Evolutionary conservation across 1,140 invertebrate species (phyloP).

Genomic region (Pseudachorutes palmiensis): DNA sequence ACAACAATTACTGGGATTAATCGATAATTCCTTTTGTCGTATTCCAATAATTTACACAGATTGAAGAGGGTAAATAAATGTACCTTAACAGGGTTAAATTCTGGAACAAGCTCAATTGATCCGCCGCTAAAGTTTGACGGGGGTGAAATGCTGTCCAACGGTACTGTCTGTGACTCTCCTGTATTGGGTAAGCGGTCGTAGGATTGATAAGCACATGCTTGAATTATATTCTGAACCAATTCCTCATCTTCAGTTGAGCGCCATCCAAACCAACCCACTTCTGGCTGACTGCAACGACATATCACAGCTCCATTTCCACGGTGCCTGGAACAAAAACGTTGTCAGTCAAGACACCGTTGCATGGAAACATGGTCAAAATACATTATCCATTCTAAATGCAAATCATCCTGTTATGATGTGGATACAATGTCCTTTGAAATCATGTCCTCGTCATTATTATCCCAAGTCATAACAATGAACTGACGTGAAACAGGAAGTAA

Average conservation of each 20-base stretch:
- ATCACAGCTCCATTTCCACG: conserved; percentile 81
- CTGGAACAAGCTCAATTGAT: conserved; percentile 32
- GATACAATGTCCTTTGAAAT: no score
- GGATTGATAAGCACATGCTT: conserved; percentile 57
- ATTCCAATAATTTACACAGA: no score
- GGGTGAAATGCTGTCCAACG: conserved; percentile 2
- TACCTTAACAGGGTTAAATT: conserved; percentile 25
- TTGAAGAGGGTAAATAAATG: not conserved
- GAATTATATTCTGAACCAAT: conserved; percentile 69
- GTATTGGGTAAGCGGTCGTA: conserved; percentile 1
- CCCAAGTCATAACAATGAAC: no score
- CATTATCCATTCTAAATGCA: no score
- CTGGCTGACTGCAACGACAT: conserved; percentile 84
- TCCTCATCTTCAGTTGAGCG: conserved; percentile 79
- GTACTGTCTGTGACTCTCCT: conserved; percentile 13
- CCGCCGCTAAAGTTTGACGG: not conserved
- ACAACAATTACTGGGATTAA: not conserved
- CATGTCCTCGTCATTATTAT: no score
- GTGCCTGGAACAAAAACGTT: conserved; percentile 50
- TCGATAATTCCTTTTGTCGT: not conserved
- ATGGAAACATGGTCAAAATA: no score
- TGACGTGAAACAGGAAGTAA: no score
- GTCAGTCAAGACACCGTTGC: no score
- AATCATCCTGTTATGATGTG: no score
- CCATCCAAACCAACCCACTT: conserved; percentile 89